These are phyloP conservation scores for Eidolon helvum DNA, from an alignment of 2,113 vertebrate genomes.

Conservation along the genomic window DNA sequence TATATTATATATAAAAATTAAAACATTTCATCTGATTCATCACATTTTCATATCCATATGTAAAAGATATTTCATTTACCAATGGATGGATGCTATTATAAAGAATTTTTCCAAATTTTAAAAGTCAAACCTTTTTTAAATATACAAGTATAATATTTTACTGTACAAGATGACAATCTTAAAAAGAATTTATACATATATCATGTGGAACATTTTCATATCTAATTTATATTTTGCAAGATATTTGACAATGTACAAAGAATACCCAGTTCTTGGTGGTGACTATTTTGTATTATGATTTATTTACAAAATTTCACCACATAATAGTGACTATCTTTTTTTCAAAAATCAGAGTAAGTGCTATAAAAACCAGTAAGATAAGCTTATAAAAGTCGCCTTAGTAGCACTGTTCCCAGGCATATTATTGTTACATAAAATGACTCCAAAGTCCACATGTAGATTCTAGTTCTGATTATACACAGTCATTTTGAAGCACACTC, in stretches of 20 bases:
- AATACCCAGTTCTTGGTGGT: constrained; percentile 60
- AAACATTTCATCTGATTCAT: constrained; percentile 19
- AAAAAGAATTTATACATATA: constrained; percentile 30
- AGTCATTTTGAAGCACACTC: background rate
- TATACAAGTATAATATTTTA: background rate
- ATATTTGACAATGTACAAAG: constrained; percentile 80
- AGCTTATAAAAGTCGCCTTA: background rate
- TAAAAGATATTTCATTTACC: background rate
- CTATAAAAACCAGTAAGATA: constrained; percentile 55
- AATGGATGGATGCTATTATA: background rate
- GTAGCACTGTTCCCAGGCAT: background rate
- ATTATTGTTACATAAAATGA: constrained; percentile 21
- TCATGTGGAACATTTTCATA: constrained; percentile 80
- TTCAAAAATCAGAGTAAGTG: background rate
- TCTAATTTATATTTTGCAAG: constrained; percentile 70
- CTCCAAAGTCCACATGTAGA: background rate
- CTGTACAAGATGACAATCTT: constrained; percentile 48
- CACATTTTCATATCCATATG: background rate
- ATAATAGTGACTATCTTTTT: constrained; percentile 38
- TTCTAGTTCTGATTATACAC: background rate
- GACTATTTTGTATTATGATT: constrained; percentile 56
- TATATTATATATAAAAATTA: background rate
- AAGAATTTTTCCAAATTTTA: background rate
- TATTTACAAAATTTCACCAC: constrained; percentile 82
- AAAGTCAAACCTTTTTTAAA: background rate